phyloP scores from a whole-genome alignment of 2,888 invertebrate genomes.

The Limenitis camilla region DNA sequence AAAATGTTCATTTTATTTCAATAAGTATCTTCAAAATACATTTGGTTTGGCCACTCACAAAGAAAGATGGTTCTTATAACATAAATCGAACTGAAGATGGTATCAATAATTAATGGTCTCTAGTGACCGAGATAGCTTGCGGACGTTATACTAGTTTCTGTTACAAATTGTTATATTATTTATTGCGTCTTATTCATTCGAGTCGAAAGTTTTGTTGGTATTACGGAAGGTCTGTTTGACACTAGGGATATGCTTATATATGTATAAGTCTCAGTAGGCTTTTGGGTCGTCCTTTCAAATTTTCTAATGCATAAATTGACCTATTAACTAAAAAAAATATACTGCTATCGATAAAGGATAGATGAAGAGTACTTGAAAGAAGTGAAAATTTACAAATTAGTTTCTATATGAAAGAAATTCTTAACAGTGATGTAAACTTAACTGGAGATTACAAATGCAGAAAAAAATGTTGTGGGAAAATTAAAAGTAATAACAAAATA shows the following conservation, averaged over 20 bases:
- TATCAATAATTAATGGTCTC: conserved; percentile 9
- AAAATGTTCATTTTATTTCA: not conserved
- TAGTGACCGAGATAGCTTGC: conserved; percentile 2
- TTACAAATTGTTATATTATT: conserved; percentile 1
- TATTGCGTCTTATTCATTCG: not conserved
- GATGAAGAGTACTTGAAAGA: no score
- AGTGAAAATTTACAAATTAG: no score
- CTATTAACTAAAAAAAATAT: no score
- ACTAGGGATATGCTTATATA: not conserved
- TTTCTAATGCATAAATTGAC: no score
- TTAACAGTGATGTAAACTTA: no score
- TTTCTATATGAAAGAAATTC: no score
- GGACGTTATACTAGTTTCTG: not conserved
- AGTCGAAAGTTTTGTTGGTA: not conserved
- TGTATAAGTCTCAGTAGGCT: no score
- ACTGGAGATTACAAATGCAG: no score
- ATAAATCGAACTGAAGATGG: conserved; percentile 10
- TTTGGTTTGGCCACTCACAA: not conserved
- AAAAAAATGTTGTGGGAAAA: no score
- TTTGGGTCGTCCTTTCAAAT: no score
- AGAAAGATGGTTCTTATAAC: not conserved
- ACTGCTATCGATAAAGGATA: no score
- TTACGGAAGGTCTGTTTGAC: not conserved
- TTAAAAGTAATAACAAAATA: no score
- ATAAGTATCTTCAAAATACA: not conserved